phyloP scores from a whole-genome alignment of 2,888 invertebrate genomes.

The Watsonalla cultraria region DNA sequence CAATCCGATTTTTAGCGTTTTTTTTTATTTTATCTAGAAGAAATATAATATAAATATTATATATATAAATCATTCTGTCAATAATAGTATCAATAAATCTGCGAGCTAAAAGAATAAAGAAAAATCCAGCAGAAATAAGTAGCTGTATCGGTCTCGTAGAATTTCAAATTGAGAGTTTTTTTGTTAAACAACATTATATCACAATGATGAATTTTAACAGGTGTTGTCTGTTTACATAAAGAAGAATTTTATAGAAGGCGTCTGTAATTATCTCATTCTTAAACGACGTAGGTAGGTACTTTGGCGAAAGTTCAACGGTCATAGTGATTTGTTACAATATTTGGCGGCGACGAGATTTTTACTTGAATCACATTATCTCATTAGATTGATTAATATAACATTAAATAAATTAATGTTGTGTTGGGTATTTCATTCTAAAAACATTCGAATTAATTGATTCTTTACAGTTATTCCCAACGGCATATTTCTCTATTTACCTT shows the following conservation, averaged over 20 bases:
- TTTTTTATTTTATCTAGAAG: too few species aligned
- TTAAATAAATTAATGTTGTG: background rate
- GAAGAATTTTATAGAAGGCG: conserved; percentile 1
- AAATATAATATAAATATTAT: too few species aligned
- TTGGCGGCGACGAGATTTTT: background rate
- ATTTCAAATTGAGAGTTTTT: background rate
- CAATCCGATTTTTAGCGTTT: too few species aligned
- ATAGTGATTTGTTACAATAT: background rate
- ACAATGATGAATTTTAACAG: background rate
- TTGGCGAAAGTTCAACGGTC: conserved; percentile 2
- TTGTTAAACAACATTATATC: background rate
- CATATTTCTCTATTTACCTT: too few species aligned
- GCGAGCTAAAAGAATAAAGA: too few species aligned
- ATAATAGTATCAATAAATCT: too few species aligned
- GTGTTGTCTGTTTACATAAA: background rate
- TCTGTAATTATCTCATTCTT: conserved; percentile 1
- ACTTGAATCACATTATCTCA: background rate
- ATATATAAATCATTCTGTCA: too few species aligned
- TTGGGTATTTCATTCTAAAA: too few species aligned
- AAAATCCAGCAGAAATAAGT: too few species aligned
- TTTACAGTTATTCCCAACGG: too few species aligned
- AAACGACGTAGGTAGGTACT: background rate
- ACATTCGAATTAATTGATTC: too few species aligned
- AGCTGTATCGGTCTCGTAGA: background rate
- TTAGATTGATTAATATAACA: background rate